These are phyloP conservation scores for Arvicanthis niloticus DNA, from an alignment of 2,113 vertebrate species.

Conservation along the genomic window DNA sequence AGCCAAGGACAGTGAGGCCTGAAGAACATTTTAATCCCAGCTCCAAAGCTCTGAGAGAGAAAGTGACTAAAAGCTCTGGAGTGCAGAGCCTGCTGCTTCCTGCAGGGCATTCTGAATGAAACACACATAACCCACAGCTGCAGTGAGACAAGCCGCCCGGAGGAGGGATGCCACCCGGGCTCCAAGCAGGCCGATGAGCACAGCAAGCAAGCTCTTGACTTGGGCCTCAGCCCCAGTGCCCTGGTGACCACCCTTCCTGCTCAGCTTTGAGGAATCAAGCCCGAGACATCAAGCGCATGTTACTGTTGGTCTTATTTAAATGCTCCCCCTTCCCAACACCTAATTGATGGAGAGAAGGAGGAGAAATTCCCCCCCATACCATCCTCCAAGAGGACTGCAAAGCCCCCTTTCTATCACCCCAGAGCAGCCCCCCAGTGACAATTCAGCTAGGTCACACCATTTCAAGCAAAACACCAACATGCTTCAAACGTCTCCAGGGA, in stretches of 20 bases:
- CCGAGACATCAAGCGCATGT: slow-evolving; percentile 11
- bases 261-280: slow-evolving; percentile 67
- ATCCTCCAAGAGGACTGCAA: not conserved
- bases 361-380: not conserved
- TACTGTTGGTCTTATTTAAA: slow-evolving; percentile 65
- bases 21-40: slow-evolving; percentile 71
- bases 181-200: slow-evolving; percentile 63
- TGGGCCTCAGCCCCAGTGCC: slow-evolving; percentile 31
- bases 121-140: slow-evolving; percentile 81
- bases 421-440: not conserved
- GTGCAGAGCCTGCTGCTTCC: slow-evolving; percentile 81
- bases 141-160: not conserved
- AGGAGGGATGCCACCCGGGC: not conserved
- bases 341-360: not conserved
- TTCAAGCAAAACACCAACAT: not conserved
- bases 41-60: slow-evolving; percentile 71
- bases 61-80: slow-evolving; percentile 78
- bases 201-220: slow-evolving; percentile 73
- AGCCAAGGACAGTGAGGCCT: slow-evolving; percentile 73
- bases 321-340: not conserved
- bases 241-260: slow-evolving; percentile 6
- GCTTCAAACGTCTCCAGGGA: not conserved
- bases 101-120: slow-evolving; percentile 81
- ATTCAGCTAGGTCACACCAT: not conserved
- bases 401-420: not conserved